phyloP scores from a whole-genome alignment of 1,140 invertebrate species.

The Drosophila persimilis region DNA sequence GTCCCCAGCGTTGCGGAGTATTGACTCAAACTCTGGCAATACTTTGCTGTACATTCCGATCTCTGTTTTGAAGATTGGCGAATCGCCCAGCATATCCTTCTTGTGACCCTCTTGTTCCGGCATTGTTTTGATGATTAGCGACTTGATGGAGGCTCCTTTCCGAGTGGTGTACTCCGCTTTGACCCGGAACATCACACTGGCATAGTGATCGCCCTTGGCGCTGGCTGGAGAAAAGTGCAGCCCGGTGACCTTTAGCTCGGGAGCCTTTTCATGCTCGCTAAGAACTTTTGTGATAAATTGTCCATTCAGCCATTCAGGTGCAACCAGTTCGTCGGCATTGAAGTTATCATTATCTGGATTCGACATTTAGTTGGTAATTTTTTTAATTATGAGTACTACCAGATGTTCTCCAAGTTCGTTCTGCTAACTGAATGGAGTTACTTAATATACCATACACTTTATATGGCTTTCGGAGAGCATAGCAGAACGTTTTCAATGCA shows the following conservation, averaged over 20 bases:
- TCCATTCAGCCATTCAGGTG: slow-evolving; percentile 60
- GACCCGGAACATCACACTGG: slow-evolving; percentile 70
- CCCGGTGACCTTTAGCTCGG: slow-evolving; percentile 31
- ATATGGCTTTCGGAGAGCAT: no score
- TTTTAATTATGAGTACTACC: no score
- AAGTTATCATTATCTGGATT: slow-evolving; percentile 13
- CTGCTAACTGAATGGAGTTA: slow-evolving; percentile 7
- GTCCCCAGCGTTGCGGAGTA: slow-evolving; percentile 45
- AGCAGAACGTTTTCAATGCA: no score
- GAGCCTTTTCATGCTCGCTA: slow-evolving; percentile 18
- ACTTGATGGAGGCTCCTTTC: slow-evolving; percentile 26
- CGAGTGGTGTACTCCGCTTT: slow-evolving; percentile 24
- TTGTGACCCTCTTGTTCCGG: slow-evolving; percentile 67
- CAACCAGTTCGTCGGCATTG: slow-evolving; percentile 63
- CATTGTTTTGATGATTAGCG: slow-evolving; percentile 71
- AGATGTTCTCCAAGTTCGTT: neutral
- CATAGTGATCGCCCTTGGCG: slow-evolving; percentile 74
- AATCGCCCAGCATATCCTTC: slow-evolving; percentile 44
- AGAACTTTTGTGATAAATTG: slow-evolving; percentile 55
- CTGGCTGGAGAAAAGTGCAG: slow-evolving; percentile 59
- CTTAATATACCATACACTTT: no score
- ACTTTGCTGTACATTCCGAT: slow-evolving; percentile 62
- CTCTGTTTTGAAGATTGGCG: slow-evolving; percentile 63
- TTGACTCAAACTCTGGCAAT: slow-evolving; percentile 60
- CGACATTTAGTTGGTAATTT: slow-evolving; percentile 9